Evolutionary conservation across 2,113 vertebrate species (phyloP).

Genomic region (Stigmatopora argus): DNA sequence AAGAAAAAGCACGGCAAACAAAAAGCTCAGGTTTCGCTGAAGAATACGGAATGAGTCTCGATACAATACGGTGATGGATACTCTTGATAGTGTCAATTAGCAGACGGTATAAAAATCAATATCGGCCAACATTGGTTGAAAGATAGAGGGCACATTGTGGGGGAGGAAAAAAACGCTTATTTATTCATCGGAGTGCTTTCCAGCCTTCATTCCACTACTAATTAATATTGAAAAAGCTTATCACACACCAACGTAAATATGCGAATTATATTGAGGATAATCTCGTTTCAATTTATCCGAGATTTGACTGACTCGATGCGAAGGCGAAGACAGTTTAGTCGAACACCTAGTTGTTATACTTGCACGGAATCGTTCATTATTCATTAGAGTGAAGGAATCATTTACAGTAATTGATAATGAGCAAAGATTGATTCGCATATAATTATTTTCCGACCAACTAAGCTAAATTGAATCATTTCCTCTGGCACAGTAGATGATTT

Average conservation of each 20-base stretch:
- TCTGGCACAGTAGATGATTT: neutral
- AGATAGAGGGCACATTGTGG: neutral
- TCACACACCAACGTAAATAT: neutral
- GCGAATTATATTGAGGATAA: no score
- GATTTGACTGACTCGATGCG: no score
- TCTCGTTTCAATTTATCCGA: no score
- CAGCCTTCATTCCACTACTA: neutral
- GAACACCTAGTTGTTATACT: no score
- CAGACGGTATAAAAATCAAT: constrained; percentile 24
- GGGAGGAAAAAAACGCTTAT: neutral
- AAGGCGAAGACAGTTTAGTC: no score
- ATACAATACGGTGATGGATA: constrained; percentile 35
- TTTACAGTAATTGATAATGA: neutral
- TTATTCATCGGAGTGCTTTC: neutral
- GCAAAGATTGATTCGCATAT: neutral
- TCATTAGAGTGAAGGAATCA: neutral
- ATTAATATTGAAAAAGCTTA: neutral
- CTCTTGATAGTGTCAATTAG: constrained; percentile 35
- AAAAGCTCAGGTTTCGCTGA: constrained; percentile 22
- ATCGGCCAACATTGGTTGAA: neutral
- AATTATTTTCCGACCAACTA: neutral
- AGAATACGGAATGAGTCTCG: constrained; percentile 19
- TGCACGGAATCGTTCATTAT: neutral
- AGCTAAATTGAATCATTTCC: neutral
- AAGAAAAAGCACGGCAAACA: constrained; percentile 13